Percentiles rank a stretch among this genome's conserved stretches.
Evolutionary conservation across 2,888 invertebrate species (phyloP).

Genomic region (Stenolophus ochropezus): DNA sequence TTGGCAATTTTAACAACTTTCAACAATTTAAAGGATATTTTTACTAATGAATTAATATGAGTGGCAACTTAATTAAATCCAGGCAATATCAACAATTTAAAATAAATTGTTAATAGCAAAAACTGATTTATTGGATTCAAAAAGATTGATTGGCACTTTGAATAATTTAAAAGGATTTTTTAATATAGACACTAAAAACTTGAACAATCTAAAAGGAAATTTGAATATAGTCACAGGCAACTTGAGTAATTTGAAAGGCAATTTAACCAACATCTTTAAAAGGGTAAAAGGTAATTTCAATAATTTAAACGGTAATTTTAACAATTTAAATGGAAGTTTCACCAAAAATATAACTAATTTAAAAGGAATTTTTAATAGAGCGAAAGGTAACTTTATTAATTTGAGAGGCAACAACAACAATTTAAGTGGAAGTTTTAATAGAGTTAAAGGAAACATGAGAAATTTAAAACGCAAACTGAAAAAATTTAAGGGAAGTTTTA

Average conservation of each 20-base stretch:
- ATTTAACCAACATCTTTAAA: not conserved
- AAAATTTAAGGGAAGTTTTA: not conserved
- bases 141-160: not conserved
- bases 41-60: not conserved
- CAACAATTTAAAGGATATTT: not conserved
- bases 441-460: not conserved
- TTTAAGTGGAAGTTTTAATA: not conserved
- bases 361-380: not conserved
- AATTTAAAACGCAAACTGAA: conserved; percentile 5
- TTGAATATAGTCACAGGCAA: conserved; percentile 16
- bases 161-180: not conserved
- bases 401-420: not conserved
- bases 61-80: not conserved
- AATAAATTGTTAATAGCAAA: not conserved
- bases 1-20: not conserved
- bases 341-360: not conserved
- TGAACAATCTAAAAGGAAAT: not conserved
- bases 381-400: not conserved
- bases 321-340: not conserved
- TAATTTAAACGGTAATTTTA: not conserved
- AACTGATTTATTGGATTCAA: not conserved
- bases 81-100: not conserved
- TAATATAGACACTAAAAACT: not conserved
- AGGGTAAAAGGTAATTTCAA: not conserved
- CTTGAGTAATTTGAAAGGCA: not conserved